These are phyloP conservation scores for Omphaloscelis lunosa DNA, from an alignment of 2,888 invertebrate genomes.

Conservation along the genomic window DNA sequence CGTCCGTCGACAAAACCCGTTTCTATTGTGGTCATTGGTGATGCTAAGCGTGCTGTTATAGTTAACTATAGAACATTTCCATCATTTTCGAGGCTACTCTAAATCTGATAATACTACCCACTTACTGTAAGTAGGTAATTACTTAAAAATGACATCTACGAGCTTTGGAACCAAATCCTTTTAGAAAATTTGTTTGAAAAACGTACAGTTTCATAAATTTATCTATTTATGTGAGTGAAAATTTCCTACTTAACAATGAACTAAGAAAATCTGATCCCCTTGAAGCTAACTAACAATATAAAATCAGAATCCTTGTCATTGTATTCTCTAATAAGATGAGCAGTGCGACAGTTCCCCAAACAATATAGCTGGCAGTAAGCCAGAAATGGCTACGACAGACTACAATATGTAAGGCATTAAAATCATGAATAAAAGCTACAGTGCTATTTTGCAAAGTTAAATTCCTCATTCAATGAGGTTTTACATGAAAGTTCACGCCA, in stretches of 20 bases:
- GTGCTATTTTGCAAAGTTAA: background rate
- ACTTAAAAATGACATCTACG: no score
- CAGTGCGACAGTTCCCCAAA: constrained; percentile 25
- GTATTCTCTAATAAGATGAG: constrained; percentile 51
- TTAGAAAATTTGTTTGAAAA: background rate
- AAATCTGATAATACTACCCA: no score
- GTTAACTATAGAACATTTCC: no score
- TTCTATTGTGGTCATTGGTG: no score
- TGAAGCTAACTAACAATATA: constrained; percentile 1
- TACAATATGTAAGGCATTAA: constrained; percentile 10
- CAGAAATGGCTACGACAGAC: constrained; percentile 12
- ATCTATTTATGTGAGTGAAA: background rate
- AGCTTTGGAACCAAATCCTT: background rate
- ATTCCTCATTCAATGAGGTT: background rate
- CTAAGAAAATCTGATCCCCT: constrained; percentile 13
- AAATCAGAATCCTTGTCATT: constrained; percentile 39
- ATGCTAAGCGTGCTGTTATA: no score
- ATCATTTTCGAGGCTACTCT: no score
- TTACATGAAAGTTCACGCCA: no score
- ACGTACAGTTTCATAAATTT: background rate
- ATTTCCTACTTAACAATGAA: background rate
- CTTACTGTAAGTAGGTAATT: no score
- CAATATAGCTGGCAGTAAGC: constrained; percentile 37
- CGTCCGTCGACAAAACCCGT: no score
- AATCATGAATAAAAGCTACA: constrained; percentile 21